Evolutionary conservation across 1,140 invertebrate species (phyloP).

Genomic region (Heliothis subflexa): DNA sequence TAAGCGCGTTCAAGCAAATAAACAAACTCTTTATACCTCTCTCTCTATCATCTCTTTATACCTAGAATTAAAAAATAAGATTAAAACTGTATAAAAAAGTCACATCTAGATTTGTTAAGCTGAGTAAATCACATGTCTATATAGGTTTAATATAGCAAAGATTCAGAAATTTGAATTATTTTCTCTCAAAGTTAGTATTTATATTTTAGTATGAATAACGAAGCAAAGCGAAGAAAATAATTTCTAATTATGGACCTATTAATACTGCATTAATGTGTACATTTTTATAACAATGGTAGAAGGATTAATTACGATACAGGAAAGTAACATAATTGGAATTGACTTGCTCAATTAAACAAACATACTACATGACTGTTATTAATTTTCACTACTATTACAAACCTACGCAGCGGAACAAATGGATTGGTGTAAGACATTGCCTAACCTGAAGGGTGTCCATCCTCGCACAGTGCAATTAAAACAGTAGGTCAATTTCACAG

Average conservation of each 20-base stretch:
- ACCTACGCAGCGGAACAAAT: conserved; percentile 35
- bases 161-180: no score
- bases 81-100: no score
- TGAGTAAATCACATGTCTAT: no score
- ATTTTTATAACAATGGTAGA: not conserved
- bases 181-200: no score
- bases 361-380: not conserved
- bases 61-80: no score
- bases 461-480: conserved; percentile 62
- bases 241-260: not conserved
- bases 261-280: not conserved
- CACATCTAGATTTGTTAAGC: no score
- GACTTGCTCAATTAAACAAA: not conserved
- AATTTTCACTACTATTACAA: not conserved
- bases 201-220: not conserved
- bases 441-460: conserved; percentile 16
- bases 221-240: no score
- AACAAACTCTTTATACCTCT: no score
- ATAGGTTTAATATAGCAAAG: no score
- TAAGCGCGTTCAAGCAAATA: no score
- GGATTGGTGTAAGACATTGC: conserved; percentile 36
- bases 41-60: no score
- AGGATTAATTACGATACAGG: not conserved
- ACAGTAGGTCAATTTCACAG: conserved; percentile 78
- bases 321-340: not conserved